Base-by-base conservation (phyloP, 2,888 invertebrate species). In the Matsumyia berberina region DNA sequence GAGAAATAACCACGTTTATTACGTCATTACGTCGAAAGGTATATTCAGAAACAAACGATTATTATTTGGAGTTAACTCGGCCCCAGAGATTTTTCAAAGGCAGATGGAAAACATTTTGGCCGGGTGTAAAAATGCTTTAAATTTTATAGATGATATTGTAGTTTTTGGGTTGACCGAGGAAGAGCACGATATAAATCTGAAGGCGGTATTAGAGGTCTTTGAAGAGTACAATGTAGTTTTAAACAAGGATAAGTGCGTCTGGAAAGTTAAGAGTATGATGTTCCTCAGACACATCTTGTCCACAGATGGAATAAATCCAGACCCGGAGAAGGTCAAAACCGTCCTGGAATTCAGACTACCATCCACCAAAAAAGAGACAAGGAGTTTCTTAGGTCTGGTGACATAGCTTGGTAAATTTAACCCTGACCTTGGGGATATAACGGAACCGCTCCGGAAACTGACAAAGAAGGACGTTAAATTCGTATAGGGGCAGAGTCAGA, bases 61-160 rank as follows among this genome's bases (percentile, higher is more conserved):
- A 5, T 88, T 90, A 89, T 91, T 91, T 72, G 90, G 90, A 0
- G 88, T 91, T 2, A 89, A 89, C 46, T 90, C 89, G 87, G 82
- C 87, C 29, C 83, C 86, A 29, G 86, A 82, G 64, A 87, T 78
- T 74, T 82, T 87, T 51, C 89, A 90, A 80, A 76, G 87, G 67
- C 85, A 86, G 5, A 83, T 89, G 53, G 87, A 89, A 86, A 87
- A 87, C 46, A 88, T 88, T 1, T 77, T 90, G 49, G 73, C 88
- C 0, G 62, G 70, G 9, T 46, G 46, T 19, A 78, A 55, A 88
- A 89, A 89, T 77, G 86, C 88, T 42, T 11, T 44, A 33, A 72
- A 79, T 8, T 67, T 89, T 5, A 39, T 49, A 85, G 9, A 9
- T 15, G 44, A 77, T 88, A 17, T 46, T 9, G 3, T 8, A 37